Base-by-base conservation (phyloP, 2,888 invertebrate species). In the Drosophila pseudotakahashii region DNA sequence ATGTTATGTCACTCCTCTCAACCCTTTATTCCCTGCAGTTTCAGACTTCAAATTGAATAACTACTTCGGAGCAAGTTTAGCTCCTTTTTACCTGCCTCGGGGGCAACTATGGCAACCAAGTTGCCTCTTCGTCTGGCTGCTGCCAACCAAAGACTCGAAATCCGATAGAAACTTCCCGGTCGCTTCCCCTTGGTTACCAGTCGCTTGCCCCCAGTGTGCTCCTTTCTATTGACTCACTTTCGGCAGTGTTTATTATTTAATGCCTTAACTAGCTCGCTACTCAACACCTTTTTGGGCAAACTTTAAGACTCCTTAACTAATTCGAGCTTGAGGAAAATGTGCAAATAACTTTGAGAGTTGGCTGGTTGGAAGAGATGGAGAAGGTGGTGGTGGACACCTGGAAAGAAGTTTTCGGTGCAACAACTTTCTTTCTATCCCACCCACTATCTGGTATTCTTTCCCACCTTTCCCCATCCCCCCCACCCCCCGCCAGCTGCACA, bases 171-270 rank as follows among this genome's bases (percentile, higher is more conserved):
- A 66, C 37, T 26, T 47, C 39, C 16, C 7, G 23, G 30, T 16
- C 26, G 39, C 3, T 45, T 14, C 16, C 10, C 7, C n/a, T 10
- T 41, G 23, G 47, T 42, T 26, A 13, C 19, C 34, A 48, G 53
- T 11, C 11, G 26, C 48, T 26, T 6, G 30, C 34, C 10, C 5
- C 37, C 37, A 44, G 13, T 34, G 34, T 34, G 30, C 39, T 41
- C 36, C 52, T 23, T 34, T 63, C 69, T 47, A 55, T 67, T 69
- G 50, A 52, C 59, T 70, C 51, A 59, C 51, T 59, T 70, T 58
- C 39, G 55, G 67, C 50, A 16, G 68, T 69, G 79, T 77, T 75
- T 73, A 77, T 77, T 76, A 80, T 71, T 80, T 80, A 80, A 80
- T 73, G 71, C 71, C 73, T 62, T 76, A 83, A 80, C 83, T 79